Conservation (phyloP, 1,140 invertebrate genomes). For the Kradibia gibbosae region DNA sequence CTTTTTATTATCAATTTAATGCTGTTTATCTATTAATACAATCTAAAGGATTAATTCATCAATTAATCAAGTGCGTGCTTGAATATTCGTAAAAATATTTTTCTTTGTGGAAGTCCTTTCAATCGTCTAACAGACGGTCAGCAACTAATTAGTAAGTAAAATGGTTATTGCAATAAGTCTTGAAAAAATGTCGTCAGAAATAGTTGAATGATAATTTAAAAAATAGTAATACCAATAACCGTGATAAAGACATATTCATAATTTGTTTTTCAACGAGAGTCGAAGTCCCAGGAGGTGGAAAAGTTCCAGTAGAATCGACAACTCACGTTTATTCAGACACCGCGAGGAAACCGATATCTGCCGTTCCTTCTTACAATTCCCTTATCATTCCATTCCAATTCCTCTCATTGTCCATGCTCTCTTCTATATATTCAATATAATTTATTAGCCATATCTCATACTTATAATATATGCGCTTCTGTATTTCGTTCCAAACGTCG, state of each 20-base stretch:
- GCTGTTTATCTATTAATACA: not conserved
- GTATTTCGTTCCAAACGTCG: constrained; percentile 89
- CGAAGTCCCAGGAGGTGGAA: constrained; percentile 93
- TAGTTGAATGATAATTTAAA: not conserved
- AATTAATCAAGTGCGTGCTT: not conserved
- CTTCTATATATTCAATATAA: constrained; percentile 87
- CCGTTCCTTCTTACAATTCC: constrained; percentile 90
- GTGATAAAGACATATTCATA: constrained; percentile 90
- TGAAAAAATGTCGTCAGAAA: not conserved
- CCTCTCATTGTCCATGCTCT: constrained; percentile 87
- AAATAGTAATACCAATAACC: constrained; percentile 72
- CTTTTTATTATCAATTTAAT: not conserved
- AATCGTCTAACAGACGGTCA: too few relatives aligned
- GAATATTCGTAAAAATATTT: not conserved
- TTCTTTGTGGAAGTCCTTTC: too few relatives aligned
- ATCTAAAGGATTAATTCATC: not conserved
- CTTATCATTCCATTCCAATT: constrained; percentile 94
- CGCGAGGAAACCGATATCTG: constrained; percentile 91
- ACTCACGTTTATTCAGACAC: constrained; percentile 96
- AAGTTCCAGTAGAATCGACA: constrained; percentile 95
- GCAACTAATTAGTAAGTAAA: too few relatives aligned
- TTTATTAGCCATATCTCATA: constrained; percentile 86
- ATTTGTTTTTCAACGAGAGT: constrained; percentile 91
- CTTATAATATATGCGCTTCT: constrained; percentile 87
- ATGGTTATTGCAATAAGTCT: too few relatives aligned